Conservation (phyloP, 2,888 invertebrate genomes). For the Lacanobia oleracea region DNA sequence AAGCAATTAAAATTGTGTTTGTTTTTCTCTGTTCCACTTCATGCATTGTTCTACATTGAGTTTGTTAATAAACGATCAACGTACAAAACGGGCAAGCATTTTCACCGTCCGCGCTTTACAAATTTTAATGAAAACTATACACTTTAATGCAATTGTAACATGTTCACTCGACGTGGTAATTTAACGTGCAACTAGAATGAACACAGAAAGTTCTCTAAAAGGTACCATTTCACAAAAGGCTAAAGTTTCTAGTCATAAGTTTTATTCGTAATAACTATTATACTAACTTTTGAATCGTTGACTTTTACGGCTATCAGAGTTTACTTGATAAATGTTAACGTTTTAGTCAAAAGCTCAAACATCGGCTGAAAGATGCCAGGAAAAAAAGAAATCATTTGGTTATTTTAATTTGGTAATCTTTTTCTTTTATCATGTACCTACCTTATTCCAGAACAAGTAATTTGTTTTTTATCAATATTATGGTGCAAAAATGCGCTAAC, state of each 20-base stretch:
- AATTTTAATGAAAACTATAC: slow-evolving; percentile 19
- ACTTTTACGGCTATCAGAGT: too few relatives aligned
- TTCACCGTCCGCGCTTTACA: neutral
- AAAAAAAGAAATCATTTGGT: too few relatives aligned
- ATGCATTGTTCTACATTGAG: neutral
- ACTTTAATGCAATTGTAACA: slow-evolving; percentile 19
- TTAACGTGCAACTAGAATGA: slow-evolving; percentile 19
- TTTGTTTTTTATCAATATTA: too few relatives aligned
- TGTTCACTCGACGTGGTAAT: slow-evolving; percentile 12
- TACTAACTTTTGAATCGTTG: too few relatives aligned
- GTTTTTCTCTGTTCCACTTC: neutral
- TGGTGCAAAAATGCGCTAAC: too few relatives aligned
- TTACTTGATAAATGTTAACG: too few relatives aligned
- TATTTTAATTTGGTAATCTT: too few relatives aligned
- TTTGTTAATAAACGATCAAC: slow-evolving; percentile 4
- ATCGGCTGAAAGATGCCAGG: too few relatives aligned
- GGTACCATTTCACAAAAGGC: slow-evolving; percentile 7
- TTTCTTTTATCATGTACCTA: too few relatives aligned
- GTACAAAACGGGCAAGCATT: neutral
- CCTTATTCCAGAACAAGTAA: too few relatives aligned
- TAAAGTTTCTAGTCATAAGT: neutral
- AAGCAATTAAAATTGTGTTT: slow-evolving; percentile 1
- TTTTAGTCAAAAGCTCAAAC: too few relatives aligned
- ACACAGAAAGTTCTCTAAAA: slow-evolving; percentile 15
- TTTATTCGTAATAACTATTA: too few relatives aligned